Evolutionary conservation across 2,888 invertebrate genomes (phyloP).

Genomic region (Trilocha varians): DNA sequence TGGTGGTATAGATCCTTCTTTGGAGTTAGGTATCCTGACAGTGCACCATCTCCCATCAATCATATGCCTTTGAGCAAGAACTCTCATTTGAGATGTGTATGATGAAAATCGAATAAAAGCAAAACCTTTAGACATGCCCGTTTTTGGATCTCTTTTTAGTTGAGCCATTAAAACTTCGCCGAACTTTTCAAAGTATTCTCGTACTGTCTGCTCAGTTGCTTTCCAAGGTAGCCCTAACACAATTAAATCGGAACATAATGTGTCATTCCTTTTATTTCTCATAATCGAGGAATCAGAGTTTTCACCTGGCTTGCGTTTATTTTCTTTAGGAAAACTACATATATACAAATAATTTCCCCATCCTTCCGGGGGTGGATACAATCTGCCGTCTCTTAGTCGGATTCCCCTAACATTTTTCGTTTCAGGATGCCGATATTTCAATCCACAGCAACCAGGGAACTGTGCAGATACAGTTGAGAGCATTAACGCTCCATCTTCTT

Average conservation of each 20-base stretch:
- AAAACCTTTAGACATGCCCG: constrained; percentile 98
- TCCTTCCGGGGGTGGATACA: constrained; percentile 90
- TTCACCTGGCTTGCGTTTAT: constrained; percentile 95
- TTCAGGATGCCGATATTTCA: constrained; percentile 96
- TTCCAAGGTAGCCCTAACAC: constrained; percentile 99
- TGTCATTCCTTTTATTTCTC: constrained; percentile 95
- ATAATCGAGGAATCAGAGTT: constrained; percentile 86
- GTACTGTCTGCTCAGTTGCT: constrained; percentile 95
- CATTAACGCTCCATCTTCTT: constrained; percentile 94
- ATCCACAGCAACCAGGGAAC: constrained; percentile 96
- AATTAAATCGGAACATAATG: constrained; percentile 96
- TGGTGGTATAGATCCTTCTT: constrained; percentile 81
- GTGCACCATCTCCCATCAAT: constrained; percentile 99
- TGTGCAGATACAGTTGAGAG: constrained; percentile 96
- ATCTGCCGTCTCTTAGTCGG: constrained; percentile 90
- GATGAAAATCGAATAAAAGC: constrained; percentile 97
- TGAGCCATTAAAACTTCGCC: constrained; percentile 98
- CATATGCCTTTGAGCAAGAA: constrained; percentile 93
- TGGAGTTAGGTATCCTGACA: constrained; percentile 98
- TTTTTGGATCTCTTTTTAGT: constrained; percentile 91
- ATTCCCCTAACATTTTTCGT: constrained; percentile 92
- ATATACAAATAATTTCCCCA: constrained; percentile 88
- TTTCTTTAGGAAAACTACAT: constrained; percentile 91
- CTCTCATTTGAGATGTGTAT: constrained; percentile 95
- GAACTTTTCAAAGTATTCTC: constrained; percentile 97